phyloP scores from a whole-genome alignment of 2,888 invertebrate species.

The Caenorhabditis wallacei region DNA sequence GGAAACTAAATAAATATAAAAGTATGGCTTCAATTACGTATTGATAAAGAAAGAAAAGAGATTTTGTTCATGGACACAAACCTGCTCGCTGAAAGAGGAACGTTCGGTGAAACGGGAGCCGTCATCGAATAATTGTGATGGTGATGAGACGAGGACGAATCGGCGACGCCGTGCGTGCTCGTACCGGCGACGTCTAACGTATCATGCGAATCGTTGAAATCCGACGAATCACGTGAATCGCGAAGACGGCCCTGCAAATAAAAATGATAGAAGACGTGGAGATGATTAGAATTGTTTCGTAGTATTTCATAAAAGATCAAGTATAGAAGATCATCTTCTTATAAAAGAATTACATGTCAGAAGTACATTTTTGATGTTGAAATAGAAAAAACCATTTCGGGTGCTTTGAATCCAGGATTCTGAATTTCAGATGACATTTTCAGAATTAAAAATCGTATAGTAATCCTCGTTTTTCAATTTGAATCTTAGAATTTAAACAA shows the following conservation, averaged over 20 bases:
- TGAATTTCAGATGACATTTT: too few relatives aligned
- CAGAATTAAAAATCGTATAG: too few relatives aligned
- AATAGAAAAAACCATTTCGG: too few relatives aligned
- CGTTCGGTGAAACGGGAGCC: conserved; percentile 72
- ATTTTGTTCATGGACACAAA: not conserved
- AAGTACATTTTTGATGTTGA: too few relatives aligned
- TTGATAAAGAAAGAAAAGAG: not conserved
- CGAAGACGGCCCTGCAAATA: conserved; percentile 69
- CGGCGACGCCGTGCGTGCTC: conserved; percentile 61
- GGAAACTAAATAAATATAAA: conserved; percentile 1
- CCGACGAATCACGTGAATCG: conserved; percentile 73
- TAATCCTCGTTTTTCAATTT: too few relatives aligned
- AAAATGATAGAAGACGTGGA: too few relatives aligned
- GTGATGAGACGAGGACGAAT: conserved; percentile 37
- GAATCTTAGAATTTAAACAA: not conserved
- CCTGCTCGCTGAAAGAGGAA: conserved; percentile 74
- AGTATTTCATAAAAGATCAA: not conserved
- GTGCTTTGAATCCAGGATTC: too few relatives aligned
- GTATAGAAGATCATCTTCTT: too few relatives aligned
- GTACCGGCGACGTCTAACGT: conserved; percentile 65
- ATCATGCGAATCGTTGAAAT: conserved; percentile 70
- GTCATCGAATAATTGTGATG: conserved; percentile 70
- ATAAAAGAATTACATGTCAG: conserved; percentile 7
- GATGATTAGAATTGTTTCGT: not conserved
- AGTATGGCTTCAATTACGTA: conserved; percentile 34